Evolutionary conservation across 2,888 invertebrate species (phyloP), one percentile per base, ranked within the genome.

Genomic region (Drosophila engyochracea): DNA sequence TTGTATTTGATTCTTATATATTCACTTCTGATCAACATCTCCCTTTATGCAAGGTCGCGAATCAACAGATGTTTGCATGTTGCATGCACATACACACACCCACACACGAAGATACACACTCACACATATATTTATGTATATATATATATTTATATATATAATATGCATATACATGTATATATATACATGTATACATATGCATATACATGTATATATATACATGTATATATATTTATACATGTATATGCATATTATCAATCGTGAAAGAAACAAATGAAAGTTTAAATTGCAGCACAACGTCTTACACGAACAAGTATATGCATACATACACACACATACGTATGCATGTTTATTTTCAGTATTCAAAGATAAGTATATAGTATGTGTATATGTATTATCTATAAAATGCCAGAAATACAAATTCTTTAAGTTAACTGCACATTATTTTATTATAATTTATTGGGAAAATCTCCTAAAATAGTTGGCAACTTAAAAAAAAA

Each of bases 61-160:
- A 77, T 77, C 78, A 74, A 77, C 76, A 77, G 65, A 54, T 78
- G 63, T 63, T 37, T 61, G 66, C 69, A 73, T 49, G 61, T 22
- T 65, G 66, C 59, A 49, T n/a, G 41, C 54, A 66, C 19, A 51
- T 37, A 16, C 14, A 52, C 14, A 60, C 39, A 53, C 41, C 12
- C 12, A 52, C 12, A 49, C 19, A 41, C 22, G 41, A n/a, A 9
- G 28, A 57, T 30, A 39, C 37, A 55, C 55, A 28, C 37, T 37
- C 19, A 33, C 16, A 58, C 22, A 44, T 6, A 22, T 22, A 30
- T 30, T 30, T 30, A 10, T 10, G 10, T 10, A 19, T 19, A 41
- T 41, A n/a, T 41, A n/a, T n/a, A 39, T 16, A 25, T 19, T 1
- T 31, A 31, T 31, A 31, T 31, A 31, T 9, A 31, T 31, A 31